These are phyloP conservation scores for Prunella himalayana DNA, from an alignment of 2,113 vertebrate species.

Conservation along the genomic window DNA sequence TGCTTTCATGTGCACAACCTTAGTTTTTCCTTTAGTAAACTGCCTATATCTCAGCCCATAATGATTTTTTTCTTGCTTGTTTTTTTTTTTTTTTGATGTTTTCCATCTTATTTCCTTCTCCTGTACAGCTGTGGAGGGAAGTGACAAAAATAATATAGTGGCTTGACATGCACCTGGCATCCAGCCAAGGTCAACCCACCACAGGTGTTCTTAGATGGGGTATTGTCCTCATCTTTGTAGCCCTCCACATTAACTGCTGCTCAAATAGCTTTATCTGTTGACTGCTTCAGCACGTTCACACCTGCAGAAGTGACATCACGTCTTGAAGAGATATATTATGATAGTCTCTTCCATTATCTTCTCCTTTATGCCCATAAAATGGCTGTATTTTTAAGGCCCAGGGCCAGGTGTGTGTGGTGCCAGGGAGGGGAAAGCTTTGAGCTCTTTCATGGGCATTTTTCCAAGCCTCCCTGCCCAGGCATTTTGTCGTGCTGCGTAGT, in stretches of 20 bases:
- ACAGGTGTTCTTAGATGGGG: neutral
- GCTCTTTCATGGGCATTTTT: neutral
- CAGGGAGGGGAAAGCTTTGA: neutral
- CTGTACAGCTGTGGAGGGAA: neutral
- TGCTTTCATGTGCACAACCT: neutral
- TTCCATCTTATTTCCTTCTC: neutral
- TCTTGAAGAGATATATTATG: too few relatives aligned
- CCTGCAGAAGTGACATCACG: neutral
- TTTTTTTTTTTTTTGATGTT: neutral
- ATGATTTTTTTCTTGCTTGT: neutral
- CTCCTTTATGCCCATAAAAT: neutral
- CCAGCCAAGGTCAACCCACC: neutral
- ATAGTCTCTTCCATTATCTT: neutral
- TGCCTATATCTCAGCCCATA: neutral
- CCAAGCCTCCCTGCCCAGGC: neutral
- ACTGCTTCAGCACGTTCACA: neutral
- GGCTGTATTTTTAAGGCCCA: neutral
- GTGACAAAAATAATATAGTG: neutral
- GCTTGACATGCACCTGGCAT: neutral
- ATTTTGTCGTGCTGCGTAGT: accelerated
- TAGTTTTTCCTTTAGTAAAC: neutral
- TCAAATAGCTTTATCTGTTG: neutral
- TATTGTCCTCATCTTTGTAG: neutral
- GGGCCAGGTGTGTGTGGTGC: accelerated
- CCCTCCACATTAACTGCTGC: neutral